Base-by-base conservation (phyloP, 2,888 invertebrate species). In the Melieria crassipennis region DNA sequence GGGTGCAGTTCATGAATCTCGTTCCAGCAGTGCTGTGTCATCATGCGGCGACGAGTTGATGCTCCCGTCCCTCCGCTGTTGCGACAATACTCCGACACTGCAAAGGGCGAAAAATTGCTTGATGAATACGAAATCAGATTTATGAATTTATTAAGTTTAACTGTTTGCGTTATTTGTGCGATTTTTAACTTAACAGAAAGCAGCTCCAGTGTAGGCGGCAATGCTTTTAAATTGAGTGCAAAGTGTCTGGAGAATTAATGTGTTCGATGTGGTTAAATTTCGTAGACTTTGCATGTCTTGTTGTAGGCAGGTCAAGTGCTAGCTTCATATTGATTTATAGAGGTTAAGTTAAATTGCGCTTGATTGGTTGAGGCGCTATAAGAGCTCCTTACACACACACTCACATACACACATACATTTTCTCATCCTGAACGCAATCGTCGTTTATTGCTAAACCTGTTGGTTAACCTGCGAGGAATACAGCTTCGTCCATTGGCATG, bases 1-100 rank as follows among this genome's bases (percentile, higher is more conserved):
- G 77, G 84, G 77, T 87, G 84, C 78, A 88, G 75, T 78, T 89
- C 88, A 76, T 88, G 88, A 70, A 84, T 85, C 78, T 88, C 88
- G 73, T 85, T 84, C 86, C 88, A 89, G 47, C 87, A 87, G 64
- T 83, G 80, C 66, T 76, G 87, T 80, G 81, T 86, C 86, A 78
- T 83, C 76, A 75, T 83, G 75, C 74, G 86, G 79, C 87, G 83
- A 4, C 88, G 82, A 45, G 85, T 84, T 30, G 83, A 85, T 60
- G 81, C 78, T 55, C 80, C 68, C 52, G 65, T 55, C 7, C 48
- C 64, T 5, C 76, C 82, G 64, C 81, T 83, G 71, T 85, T 85
- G 52, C 87, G 83, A 75, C 83, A 82, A 76, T 85, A 86, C 78
- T 89, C 89, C 9, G 88, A 88, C 66, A 88, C 88, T 87, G 76